A percentile compares a stretch with the other conserved stretches of the same genome.
Conservation (phyloP, 2,797 vertebrate genomes). For the Salarias fasciatus region DNA sequence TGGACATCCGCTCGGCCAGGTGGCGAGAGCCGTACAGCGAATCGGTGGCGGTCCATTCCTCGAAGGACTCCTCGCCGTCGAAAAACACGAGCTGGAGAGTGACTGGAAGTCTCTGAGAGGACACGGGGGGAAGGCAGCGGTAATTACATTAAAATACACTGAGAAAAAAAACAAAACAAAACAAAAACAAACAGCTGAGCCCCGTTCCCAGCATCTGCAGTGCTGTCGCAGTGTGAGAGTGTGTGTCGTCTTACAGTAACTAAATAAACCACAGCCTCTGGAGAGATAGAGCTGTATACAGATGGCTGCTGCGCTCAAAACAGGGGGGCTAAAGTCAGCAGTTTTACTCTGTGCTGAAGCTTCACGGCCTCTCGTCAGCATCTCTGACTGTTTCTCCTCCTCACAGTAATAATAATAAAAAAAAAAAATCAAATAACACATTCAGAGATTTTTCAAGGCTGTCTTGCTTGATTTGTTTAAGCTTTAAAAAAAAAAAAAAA, state of each 20-base stretch:
- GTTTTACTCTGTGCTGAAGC: slow-evolving; percentile 54
- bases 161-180: neutral
- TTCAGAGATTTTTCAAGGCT: too few species aligned
- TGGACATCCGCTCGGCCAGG: slow-evolving; percentile 86
- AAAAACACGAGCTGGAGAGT: slow-evolving; percentile 92
- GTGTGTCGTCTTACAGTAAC: slow-evolving; percentile 21
- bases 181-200: neutral
- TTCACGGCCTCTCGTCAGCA: slow-evolving; percentile 33
- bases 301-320: slow-evolving; percentile 51
- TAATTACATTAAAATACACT: slow-evolving; percentile 6
- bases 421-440: too few species aligned
- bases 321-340: slow-evolving; percentile 56
- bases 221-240: slow-evolving; percentile 37
- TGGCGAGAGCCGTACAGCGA: slow-evolving; percentile 94
- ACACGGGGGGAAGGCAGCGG: neutral
- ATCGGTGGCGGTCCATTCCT: slow-evolving; percentile 87
- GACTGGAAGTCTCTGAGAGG: slow-evolving; percentile 74
- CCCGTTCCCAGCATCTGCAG: slow-evolving; percentile 35
- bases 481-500: too few species aligned
- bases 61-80: slow-evolving; percentile 92
- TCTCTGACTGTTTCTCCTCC: slow-evolving; percentile 24
- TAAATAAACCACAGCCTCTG: slow-evolving; percentile 50
- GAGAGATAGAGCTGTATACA: slow-evolving; percentile 42
- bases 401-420: neutral
- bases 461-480: neutral